These are phyloP conservation scores for Drosophila melanosoma DNA, from an alignment of 2,888 invertebrate genomes.

Conservation along the genomic window DNA sequence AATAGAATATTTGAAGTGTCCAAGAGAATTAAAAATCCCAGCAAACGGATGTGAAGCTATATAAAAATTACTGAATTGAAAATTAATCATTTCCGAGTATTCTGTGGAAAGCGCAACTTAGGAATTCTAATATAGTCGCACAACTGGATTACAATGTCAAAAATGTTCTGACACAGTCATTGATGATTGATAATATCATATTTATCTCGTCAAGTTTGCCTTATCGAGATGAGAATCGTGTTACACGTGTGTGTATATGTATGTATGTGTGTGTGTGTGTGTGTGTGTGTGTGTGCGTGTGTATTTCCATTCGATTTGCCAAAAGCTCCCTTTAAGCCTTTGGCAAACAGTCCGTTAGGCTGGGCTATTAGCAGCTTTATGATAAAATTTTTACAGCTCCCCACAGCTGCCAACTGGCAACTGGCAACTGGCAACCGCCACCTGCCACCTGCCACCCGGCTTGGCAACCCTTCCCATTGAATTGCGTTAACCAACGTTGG, in stretches of 20 bases:
- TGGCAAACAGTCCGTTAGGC: slow-evolving; percentile 34
- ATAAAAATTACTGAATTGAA: not conserved
- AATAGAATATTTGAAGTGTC: not conserved
- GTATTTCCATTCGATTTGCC: slow-evolving; percentile 11
- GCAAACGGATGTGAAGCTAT: not conserved
- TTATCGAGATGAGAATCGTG: not conserved
- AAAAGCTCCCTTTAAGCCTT: slow-evolving; percentile 43
- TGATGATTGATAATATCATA: not conserved
- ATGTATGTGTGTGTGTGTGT: not conserved
- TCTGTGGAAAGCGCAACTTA: not conserved
- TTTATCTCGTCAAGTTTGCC: not conserved
- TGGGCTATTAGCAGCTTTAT: slow-evolving; percentile 55
- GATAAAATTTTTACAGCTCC: slow-evolving; percentile 25
- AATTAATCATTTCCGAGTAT: not conserved
- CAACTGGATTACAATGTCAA: not conserved
- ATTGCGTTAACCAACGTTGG: slow-evolving; percentile 25
- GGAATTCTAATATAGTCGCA: not conserved
- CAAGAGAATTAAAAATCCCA: not conserved
- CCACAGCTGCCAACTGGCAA: not conserved
- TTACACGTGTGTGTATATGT: not conserved
- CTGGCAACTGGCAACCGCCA: not conserved
- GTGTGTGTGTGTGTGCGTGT: not conserved
- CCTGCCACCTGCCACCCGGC: not conserved
- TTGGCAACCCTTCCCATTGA: slow-evolving; percentile 1
- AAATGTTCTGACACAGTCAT: not conserved